A percentile compares a stretch with the other conserved stretches of the same genome.
These are phyloP conservation scores for Drosophila paramelanica DNA, from an alignment of 2,888 invertebrate genomes.

Conservation along the genomic window DNA sequence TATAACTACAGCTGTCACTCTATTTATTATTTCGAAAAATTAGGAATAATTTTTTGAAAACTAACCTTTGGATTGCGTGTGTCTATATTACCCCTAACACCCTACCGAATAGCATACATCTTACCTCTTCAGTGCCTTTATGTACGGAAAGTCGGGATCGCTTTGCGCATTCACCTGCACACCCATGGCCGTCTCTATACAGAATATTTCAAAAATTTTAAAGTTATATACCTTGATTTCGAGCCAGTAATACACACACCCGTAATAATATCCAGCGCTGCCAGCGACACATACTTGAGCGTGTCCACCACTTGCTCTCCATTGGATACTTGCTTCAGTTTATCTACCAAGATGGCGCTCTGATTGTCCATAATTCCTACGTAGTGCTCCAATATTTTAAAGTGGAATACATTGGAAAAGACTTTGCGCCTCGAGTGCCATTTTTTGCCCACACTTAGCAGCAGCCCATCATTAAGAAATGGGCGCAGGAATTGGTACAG, in stretches of 20 bases:
- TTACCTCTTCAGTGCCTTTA: conserved; percentile 89
- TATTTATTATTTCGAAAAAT: neutral
- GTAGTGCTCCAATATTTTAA: conserved; percentile 90
- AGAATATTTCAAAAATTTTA: neutral
- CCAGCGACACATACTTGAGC: conserved; percentile 87
- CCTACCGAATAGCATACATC: neutral
- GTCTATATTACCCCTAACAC: no score
- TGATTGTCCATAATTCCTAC: conserved; percentile 89
- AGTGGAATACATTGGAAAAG: conserved; percentile 91
- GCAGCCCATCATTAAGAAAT: conserved; percentile 75
- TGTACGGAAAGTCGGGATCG: conserved; percentile 88
- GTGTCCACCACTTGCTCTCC: conserved; percentile 86
- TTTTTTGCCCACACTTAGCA: conserved; percentile 83
- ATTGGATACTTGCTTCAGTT: conserved; percentile 85
- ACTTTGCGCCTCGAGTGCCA: conserved; percentile 90
- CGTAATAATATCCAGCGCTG: conserved; percentile 87
- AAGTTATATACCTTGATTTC: neutral
- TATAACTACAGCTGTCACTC: no score
- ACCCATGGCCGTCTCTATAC: conserved; percentile 76
- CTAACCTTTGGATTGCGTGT: neutral
- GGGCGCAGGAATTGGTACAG: conserved; percentile 73
- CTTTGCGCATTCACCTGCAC: conserved; percentile 86
- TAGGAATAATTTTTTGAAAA: no score
- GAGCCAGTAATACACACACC: conserved; percentile 32
- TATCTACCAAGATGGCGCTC: conserved; percentile 86